Conservation (phyloP, 2,888 invertebrate genomes). For the Ametastegia equiseti region DNA sequence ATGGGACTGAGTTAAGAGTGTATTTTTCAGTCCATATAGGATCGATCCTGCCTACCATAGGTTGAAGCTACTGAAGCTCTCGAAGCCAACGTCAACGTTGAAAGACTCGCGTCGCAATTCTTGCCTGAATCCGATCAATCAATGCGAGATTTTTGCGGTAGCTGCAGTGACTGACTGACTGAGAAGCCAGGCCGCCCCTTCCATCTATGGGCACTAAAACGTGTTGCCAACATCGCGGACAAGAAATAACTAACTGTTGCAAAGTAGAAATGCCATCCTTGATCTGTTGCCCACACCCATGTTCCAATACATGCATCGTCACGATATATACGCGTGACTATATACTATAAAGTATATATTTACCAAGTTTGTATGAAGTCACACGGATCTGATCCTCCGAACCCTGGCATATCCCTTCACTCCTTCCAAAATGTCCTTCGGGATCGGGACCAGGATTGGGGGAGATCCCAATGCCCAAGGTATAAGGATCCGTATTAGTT, state of each 20-base stretch:
- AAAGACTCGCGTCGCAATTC: slow-evolving; percentile 55
- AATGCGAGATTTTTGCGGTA: slow-evolving; percentile 69
- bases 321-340: background rate
- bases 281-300: slow-evolving; percentile 51
- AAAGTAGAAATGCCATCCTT: slow-evolving; percentile 63
- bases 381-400: background rate
- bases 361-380: background rate
- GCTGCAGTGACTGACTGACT: slow-evolving; percentile 62
- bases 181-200: no score
- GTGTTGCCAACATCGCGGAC: slow-evolving; percentile 70
- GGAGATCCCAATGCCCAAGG: background rate
- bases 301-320: background rate
- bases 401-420: background rate
- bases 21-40: slow-evolving; percentile 64
- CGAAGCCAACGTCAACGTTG: no score
- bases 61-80: slow-evolving; percentile 55
- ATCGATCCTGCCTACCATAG: slow-evolving; percentile 62
- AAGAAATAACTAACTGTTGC: slow-evolving; percentile 70
- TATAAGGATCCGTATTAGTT: slow-evolving; percentile 33
- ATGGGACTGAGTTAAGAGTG: slow-evolving; percentile 53
- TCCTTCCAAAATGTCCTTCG: slow-evolving; percentile 4
- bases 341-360: background rate
- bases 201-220: slow-evolving; percentile 72
- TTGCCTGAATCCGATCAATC: slow-evolving; percentile 68
- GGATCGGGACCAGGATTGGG: background rate